phyloP scores from a whole-genome alignment of 92 coral and sea anemone species.

The Anthopleura xanthogrammica region DNA sequence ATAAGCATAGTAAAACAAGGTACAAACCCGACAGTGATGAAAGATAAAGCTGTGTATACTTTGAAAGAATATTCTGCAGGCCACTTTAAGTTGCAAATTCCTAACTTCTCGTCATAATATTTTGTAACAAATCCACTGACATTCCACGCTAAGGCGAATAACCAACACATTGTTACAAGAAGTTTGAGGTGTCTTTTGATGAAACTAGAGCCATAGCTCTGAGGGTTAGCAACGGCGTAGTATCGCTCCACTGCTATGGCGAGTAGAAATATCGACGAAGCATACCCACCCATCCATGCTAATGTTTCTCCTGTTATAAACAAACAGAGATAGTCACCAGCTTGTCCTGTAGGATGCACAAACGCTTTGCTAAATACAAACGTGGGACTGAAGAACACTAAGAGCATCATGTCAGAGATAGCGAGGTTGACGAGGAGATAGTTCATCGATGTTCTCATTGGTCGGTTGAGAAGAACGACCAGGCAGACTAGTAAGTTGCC shows the following conservation, averaged over 20 bases:
- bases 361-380: constrained; percentile 19
- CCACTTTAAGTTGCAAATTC: constrained; percentile 46
- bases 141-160: constrained; percentile 48
- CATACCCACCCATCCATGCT: constrained; percentile 53
- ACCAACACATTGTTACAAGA: constrained; percentile 34
- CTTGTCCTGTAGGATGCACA: constrained; percentile 11
- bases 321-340: constrained; percentile 18
- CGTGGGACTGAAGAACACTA: constrained; percentile 43
- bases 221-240: constrained; percentile 39
- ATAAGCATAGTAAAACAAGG: constrained; percentile 40
- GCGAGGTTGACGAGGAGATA: constrained; percentile 56
- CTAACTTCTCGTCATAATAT: constrained; percentile 31
- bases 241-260: constrained; percentile 56
- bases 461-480: constrained; percentile 31
- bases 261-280: constrained; percentile 44
- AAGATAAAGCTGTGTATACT: constrained; percentile 27
- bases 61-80: constrained; percentile 41
- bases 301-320: constrained; percentile 51
- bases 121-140: constrained; percentile 34
- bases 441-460: constrained; percentile 58
- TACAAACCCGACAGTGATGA: constrained; percentile 23
- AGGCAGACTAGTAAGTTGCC: constrained; percentile 46
- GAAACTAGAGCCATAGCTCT: constrained; percentile 24
- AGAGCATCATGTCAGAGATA: constrained; percentile 49
- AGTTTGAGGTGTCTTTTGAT: constrained; percentile 34